Evolutionary conservation across 2,113 vertebrate species (phyloP).

Genomic region (Sinocyclocheilus rhinocerous): DNA sequence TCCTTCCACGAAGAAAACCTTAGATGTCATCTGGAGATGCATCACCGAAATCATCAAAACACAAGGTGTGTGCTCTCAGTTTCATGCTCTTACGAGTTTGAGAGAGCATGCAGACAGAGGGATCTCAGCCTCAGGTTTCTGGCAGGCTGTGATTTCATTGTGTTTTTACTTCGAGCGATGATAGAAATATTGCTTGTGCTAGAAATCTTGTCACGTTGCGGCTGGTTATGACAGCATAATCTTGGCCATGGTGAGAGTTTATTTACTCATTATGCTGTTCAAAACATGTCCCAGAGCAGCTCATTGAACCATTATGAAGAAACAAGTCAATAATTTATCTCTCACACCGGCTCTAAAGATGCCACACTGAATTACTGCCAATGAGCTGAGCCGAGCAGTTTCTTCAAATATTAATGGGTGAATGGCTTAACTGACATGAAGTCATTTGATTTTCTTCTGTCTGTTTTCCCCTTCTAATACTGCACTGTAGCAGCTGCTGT

Average conservation of each 20-base stretch:
- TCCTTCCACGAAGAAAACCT: background rate
- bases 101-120: background rate
- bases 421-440: constrained; percentile 58
- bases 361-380: background rate
- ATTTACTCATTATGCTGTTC: background rate
- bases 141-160: background rate
- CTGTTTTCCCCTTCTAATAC: constrained; percentile 43
- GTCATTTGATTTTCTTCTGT: constrained; percentile 57
- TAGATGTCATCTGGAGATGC: too few relatives aligned
- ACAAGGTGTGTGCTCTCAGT: constrained; percentile 1
- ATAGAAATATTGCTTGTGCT: background rate
- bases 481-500: constrained; percentile 32
- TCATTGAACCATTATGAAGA: constrained; percentile 10
- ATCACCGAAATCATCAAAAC: background rate
- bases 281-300: background rate
- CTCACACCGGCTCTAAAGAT: background rate
- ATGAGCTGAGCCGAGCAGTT: constrained; percentile 4
- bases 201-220: background rate
- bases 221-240: background rate
- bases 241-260: background rate
- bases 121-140: background rate
- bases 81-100: background rate
- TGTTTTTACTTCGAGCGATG: background rate
- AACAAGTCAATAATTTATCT: background rate
- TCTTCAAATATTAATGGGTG: constrained; percentile 49